These are phyloP conservation scores for Artemia sinica DNA, from an alignment of 2,888 invertebrate species.

Conservation along the genomic window DNA sequence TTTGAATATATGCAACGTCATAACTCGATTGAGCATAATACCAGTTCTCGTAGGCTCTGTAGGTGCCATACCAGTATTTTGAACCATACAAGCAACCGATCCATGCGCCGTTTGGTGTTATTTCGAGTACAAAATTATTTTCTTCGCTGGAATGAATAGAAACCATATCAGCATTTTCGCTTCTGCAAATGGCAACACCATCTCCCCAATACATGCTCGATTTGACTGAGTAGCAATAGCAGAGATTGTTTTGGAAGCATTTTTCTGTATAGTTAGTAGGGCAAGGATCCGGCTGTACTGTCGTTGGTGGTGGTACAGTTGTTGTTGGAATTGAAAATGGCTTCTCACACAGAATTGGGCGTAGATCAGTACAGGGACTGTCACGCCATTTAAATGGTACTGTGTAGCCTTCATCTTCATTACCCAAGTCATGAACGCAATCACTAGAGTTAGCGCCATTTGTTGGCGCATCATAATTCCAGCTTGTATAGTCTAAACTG, in stretches of 20 bases:
- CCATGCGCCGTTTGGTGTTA: neutral
- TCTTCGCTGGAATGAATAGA: slow-evolving; percentile 9
- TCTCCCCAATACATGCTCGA: neutral
- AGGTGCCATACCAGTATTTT: neutral
- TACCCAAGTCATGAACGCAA: neutral
- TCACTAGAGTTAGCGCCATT: neutral
- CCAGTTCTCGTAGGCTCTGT: neutral
- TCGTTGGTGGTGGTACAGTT: neutral
- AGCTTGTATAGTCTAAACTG: neutral
- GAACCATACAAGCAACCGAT: neutral
- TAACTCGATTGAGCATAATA: neutral
- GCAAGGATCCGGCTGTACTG: neutral
- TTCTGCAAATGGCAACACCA: neutral
- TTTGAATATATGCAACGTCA: too few species aligned
- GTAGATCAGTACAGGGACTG: neutral
- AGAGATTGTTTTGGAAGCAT: neutral
- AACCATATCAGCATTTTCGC: neutral
- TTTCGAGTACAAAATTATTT: neutral
- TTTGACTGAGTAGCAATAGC: neutral
- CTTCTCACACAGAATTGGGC: neutral
- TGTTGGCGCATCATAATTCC: neutral
- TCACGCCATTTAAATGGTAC: neutral
- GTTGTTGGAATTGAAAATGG: neutral
- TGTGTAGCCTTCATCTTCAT: neutral
- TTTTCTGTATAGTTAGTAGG: neutral